Evolutionary conservation across 2,888 invertebrate genomes (phyloP).

Genomic region (Germaria angustata): DNA sequence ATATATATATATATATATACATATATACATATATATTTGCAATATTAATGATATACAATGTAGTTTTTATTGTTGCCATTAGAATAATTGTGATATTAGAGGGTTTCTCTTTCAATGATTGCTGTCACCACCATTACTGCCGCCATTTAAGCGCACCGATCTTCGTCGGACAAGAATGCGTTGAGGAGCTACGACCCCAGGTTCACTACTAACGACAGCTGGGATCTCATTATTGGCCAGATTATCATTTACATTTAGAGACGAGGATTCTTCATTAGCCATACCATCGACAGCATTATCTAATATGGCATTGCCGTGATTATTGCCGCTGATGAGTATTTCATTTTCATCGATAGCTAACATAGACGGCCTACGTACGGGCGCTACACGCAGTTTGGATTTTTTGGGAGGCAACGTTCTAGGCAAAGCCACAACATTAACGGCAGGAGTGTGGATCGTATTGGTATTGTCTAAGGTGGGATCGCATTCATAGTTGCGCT

Average conservation of each 20-base stretch:
- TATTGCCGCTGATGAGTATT: constrained; percentile 37
- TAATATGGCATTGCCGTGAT: constrained; percentile 61
- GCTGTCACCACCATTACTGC: constrained; percentile 65
- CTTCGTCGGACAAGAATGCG: constrained; percentile 75
- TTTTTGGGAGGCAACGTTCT: constrained; percentile 76
- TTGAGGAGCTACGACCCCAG: constrained; percentile 60
- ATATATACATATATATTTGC: too few species aligned
- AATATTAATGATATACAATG: constrained; percentile 59
- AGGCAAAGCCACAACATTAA: constrained; percentile 70
- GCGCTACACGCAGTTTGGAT: constrained; percentile 73
- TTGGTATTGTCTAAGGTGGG: constrained; percentile 47
- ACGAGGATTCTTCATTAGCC: constrained; percentile 71
- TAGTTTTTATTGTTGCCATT: constrained; percentile 56
- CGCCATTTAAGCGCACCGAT: constrained; percentile 75
- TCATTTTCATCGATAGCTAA: constrained; percentile 67
- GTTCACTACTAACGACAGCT: constrained; percentile 50
- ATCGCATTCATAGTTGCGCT: constrained; percentile 76
- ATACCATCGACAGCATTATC: constrained; percentile 73
- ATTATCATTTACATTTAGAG: constrained; percentile 53
- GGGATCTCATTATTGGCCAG: constrained; percentile 33
- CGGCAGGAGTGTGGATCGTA: constrained; percentile 13
- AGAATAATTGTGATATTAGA: constrained; percentile 39
- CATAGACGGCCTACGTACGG: constrained; percentile 70
- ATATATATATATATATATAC: too few species aligned
- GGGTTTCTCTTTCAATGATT: constrained; percentile 62